A percentile compares a stretch with the other conserved stretches of the same genome.
These are phyloP conservation scores for Cephonodes hylas DNA, from an alignment of 2,888 invertebrate species.

Conservation along the genomic window DNA sequence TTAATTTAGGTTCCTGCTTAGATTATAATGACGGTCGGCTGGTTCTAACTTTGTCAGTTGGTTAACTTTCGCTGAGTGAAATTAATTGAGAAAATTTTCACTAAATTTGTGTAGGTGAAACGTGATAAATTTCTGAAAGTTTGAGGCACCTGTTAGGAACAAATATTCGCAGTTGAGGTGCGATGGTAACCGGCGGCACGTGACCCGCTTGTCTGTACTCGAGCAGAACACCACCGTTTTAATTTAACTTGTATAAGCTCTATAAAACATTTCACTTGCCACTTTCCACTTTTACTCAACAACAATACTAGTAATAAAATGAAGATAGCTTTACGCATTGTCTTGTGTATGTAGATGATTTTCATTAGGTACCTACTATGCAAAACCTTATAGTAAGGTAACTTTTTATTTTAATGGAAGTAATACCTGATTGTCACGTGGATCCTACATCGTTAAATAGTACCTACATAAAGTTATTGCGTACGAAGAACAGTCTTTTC, in stretches of 20 bases:
- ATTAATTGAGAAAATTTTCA: slow-evolving; percentile 53
- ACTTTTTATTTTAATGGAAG: too few relatives aligned
- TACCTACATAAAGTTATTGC: too few relatives aligned
- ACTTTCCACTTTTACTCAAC: not conserved
- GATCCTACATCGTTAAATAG: too few relatives aligned
- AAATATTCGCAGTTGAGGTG: slow-evolving; percentile 25
- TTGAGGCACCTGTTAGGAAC: slow-evolving; percentile 35
- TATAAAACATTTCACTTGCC: not conserved
- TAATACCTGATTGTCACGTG: too few relatives aligned
- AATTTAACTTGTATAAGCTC: not conserved
- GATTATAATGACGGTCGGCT: slow-evolving; percentile 42
- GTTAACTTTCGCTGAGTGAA: slow-evolving; percentile 46
- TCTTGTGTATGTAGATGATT: too few relatives aligned
- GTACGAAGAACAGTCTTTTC: too few relatives aligned
- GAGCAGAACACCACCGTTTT: not conserved
- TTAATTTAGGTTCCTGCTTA: slow-evolving; percentile 34
- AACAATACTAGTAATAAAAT: too few relatives aligned
- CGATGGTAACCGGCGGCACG: not conserved
- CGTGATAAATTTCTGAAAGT: slow-evolving; percentile 45
- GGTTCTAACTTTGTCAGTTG: slow-evolving; percentile 46
- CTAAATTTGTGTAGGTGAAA: slow-evolving; percentile 42
- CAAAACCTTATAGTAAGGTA: too few relatives aligned
- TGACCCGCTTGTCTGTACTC: not conserved
- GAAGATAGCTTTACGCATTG: too few relatives aligned
- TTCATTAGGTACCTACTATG: too few relatives aligned